phyloP scores from a whole-genome alignment of 2,888 invertebrate genomes.

The Stratiomys singularior region DNA sequence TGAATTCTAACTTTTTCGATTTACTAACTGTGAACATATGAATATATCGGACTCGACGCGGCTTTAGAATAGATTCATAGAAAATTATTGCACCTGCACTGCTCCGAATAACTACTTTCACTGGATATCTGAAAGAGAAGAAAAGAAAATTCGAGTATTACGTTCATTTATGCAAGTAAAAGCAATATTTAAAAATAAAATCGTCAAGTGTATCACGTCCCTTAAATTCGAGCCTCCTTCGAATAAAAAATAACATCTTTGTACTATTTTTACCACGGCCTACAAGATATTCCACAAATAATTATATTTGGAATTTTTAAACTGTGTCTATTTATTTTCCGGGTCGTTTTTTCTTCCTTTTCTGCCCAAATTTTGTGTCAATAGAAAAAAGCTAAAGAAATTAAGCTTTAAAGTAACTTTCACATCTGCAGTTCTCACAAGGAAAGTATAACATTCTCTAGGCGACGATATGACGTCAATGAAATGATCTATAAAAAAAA shows the following conservation, averaged over 20 bases:
- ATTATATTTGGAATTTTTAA: not conserved
- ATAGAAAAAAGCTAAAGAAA: not conserved
- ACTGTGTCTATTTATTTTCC: not conserved
- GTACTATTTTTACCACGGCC: not conserved
- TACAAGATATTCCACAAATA: not conserved
- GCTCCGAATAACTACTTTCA: slow-evolving; percentile 5
- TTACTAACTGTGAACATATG: not conserved
- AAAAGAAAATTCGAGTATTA: not conserved
- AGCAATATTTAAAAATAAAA: too few species aligned
- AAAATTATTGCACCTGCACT: slow-evolving; percentile 32
- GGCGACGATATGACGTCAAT: slow-evolving; percentile 21
- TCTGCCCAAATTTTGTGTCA: not conserved
- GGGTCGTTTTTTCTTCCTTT: not conserved
- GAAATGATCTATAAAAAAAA: slow-evolving; percentile 23
- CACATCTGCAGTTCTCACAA: slow-evolving; percentile 3
- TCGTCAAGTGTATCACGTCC: too few species aligned
- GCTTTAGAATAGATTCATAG: not conserved
- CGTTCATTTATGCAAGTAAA: too few species aligned
- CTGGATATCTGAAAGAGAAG: slow-evolving; percentile 22
- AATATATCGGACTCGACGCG: not conserved
- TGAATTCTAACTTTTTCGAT: not conserved
- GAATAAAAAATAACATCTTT: not conserved
- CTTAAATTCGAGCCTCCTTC: not conserved
- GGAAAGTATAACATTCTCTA: not conserved
- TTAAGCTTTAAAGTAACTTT: not conserved